Evolutionary conservation across 2,888 invertebrate species (phyloP).

Genomic region (Ypsolopha sequella): DNA sequence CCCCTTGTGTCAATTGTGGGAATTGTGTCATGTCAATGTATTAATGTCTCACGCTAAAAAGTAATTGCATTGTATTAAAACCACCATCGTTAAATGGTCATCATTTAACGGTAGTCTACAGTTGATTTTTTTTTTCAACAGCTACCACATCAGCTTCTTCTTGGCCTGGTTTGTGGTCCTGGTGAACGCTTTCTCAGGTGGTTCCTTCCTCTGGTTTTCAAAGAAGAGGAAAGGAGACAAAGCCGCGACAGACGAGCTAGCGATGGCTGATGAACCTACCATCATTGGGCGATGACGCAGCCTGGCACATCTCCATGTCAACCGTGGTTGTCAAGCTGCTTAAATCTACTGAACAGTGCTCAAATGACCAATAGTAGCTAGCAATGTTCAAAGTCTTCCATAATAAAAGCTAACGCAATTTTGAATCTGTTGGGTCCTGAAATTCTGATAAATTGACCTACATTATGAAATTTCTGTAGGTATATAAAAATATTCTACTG

Average conservation of each 20-base stretch:
- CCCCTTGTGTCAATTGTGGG: too few species aligned
- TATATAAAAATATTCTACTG: too few species aligned
- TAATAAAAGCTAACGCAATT: constrained; percentile 8
- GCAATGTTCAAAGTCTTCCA: constrained; percentile 52
- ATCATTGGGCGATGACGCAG: constrained; percentile 77
- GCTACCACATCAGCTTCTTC: constrained; percentile 80
- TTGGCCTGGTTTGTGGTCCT: constrained; percentile 84
- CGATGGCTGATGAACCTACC: constrained; percentile 88
- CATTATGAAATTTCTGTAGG: too few species aligned
- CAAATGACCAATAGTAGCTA: constrained; percentile 59
- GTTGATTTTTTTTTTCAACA: constrained; percentile 19
- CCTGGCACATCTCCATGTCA: neutral
- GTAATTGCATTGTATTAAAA: too few species aligned
- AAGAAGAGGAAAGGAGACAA: constrained; percentile 88
- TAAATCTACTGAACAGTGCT: constrained; percentile 61
- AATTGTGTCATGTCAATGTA: too few species aligned
- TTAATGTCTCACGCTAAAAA: too few species aligned
- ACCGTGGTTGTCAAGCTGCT: constrained; percentile 1
- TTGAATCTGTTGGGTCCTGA: too few species aligned
- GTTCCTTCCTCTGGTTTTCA: constrained; percentile 83
- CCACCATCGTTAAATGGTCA: too few species aligned
- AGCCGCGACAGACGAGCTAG: constrained; percentile 85
- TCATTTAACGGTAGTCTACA: too few species aligned
- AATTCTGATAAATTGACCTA: too few species aligned
- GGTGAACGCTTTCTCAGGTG: constrained; percentile 75